Percentiles rank a stretch among this genome's conserved stretches.
Conservation (phyloP, 2,113 vertebrate species). For the Elgaria multicarinata region DNA sequence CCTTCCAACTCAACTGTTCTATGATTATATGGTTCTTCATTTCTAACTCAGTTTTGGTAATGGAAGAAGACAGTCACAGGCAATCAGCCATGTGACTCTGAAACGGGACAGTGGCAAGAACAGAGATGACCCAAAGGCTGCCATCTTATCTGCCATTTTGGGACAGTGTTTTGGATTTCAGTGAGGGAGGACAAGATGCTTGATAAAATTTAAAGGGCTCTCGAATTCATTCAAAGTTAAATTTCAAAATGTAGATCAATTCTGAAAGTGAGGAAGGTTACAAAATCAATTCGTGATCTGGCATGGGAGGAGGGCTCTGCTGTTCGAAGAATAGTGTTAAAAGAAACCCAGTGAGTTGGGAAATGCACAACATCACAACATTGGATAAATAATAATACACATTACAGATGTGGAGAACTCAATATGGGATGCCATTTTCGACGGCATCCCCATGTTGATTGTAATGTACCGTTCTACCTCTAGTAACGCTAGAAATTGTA, state of each 20-base stretch:
- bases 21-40: no score
- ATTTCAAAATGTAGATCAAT: background rate
- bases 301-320: background rate
- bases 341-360: background rate
- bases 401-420: background rate
- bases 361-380: background rate
- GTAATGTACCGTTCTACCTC: background rate
- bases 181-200: background rate
- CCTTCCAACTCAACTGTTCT: no score
- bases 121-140: background rate
- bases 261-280: background rate
- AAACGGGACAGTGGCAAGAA: background rate
- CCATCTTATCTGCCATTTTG: background rate
- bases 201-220: constrained; percentile 17
- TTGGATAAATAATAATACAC: background rate
- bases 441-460: background rate
- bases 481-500: background rate
- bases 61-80: background rate
- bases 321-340: background rate
- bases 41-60: constrained; percentile 22
- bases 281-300: background rate
- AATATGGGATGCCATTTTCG: background rate
- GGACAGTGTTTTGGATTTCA: background rate
- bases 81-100: background rate
- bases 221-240: background rate